These are phyloP conservation scores for Hermaeophaga mercurialis DNA, from an alignment of 2,888 invertebrate species.

Conservation along the genomic window DNA sequence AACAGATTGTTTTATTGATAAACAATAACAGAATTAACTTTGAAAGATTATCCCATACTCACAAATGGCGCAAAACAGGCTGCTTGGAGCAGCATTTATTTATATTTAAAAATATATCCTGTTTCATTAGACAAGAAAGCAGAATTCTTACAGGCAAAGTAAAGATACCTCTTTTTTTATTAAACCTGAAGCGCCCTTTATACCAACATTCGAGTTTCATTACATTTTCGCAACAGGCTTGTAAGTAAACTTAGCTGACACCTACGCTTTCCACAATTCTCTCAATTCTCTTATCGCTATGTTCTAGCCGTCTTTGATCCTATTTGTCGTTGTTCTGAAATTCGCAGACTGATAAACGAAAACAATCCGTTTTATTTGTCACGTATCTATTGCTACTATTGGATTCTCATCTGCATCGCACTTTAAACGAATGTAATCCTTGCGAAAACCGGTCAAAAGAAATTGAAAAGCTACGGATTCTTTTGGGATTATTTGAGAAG, in stretches of 20 bases:
- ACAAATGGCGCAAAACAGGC: too few species aligned
- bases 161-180: too few species aligned
- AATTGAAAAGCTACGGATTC: conserved; percentile 11
- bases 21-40: too few species aligned
- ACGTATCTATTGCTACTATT: conserved; percentile 25
- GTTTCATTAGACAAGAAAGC: too few species aligned
- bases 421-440: conserved; percentile 27
- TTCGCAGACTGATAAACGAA: conserved; percentile 18
- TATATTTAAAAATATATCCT: too few species aligned
- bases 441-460: conserved; percentile 8
- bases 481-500: conserved; percentile 2
- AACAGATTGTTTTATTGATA: too few species aligned
- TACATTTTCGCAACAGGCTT: neutral
- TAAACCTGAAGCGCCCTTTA: neutral
- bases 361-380: conserved; percentile 30
- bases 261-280: neutral
- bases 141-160: too few species aligned
- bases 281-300: neutral
- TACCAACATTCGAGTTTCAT: neutral
- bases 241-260: neutral
- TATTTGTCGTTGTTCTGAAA: conserved; percentile 12
- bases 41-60: too few species aligned
- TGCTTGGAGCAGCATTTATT: too few species aligned
- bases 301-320: conserved; percentile 1
- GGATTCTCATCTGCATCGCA: conserved; percentile 26